Evolutionary conservation across 2,888 invertebrate genomes (phyloP).

Genomic region (Mesoligia furuncula): DNA sequence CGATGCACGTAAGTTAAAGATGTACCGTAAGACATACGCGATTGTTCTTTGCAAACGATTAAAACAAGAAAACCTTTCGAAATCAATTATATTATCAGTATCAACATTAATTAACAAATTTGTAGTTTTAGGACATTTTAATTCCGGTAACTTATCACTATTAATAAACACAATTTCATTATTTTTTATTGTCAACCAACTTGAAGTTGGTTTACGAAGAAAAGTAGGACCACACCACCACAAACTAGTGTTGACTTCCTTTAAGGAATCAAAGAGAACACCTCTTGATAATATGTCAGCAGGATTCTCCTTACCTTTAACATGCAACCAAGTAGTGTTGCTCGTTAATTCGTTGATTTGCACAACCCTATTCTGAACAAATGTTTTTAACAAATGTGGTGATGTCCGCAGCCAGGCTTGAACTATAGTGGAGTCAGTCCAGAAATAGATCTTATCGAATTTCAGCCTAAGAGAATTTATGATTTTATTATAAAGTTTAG

Average conservation of each 20-base stretch:
- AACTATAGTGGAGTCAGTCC: conserved; percentile 29
- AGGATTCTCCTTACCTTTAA: conserved; percentile 1
- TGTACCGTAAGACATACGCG: background rate
- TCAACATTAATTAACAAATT: background rate
- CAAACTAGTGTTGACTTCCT: background rate
- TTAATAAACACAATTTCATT: background rate
- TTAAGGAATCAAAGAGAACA: background rate
- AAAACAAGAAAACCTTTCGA: background rate
- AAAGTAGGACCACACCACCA: background rate
- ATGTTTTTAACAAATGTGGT: conserved; percentile 18
- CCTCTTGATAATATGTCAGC: background rate
- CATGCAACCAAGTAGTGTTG: conserved; percentile 3
- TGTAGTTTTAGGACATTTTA: conserved; percentile 1
- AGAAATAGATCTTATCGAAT: conserved; percentile 1
- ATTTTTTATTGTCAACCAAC: background rate
- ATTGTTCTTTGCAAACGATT: background rate
- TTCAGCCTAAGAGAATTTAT: background rate
- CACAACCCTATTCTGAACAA: conserved; percentile 25
- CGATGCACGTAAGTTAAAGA: background rate
- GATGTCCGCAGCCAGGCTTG: conserved; percentile 9
- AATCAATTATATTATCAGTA: background rate
- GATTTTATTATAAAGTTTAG: background rate
- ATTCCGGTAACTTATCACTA: background rate
- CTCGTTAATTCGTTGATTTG: conserved; percentile 8
- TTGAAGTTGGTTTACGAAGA: background rate